Percentiles rank a stretch among this genome's conserved stretches.
Conservation (phyloP, 92 coral and sea anemone genomes). For the Porites rus region DNA sequence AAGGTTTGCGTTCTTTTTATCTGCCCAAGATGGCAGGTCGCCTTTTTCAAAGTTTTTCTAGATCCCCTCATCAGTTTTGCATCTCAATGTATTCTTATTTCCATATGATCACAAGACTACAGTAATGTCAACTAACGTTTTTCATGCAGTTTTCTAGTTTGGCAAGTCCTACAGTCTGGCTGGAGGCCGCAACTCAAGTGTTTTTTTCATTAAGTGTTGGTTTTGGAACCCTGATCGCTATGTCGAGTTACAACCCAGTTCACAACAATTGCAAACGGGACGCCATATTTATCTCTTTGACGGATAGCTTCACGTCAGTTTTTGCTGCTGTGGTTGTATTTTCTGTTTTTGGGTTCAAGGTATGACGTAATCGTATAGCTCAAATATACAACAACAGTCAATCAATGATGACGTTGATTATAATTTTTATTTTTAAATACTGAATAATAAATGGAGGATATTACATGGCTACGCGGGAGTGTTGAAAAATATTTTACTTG, state of each 20-base stretch:
- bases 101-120: too few relatives aligned
- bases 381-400: too few relatives aligned
- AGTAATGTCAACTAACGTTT: neutral
- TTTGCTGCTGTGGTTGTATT: constrained; percentile 94
- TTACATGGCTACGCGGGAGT: too few relatives aligned
- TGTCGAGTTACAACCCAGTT: constrained; percentile 94
- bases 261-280: constrained; percentile 95
- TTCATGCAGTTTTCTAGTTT: constrained; percentile 66
- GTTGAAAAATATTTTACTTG: too few relatives aligned
- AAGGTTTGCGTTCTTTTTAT: too few relatives aligned
- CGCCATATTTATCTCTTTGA: constrained; percentile 87
- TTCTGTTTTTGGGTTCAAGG: constrained; percentile 97
- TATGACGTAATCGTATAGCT: neutral
- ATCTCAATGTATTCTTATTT: too few relatives aligned
- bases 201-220: constrained; percentile 95
- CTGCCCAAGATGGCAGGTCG: too few relatives aligned
- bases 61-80: too few relatives aligned
- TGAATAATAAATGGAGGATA: too few relatives aligned
- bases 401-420: too few relatives aligned
- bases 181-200: constrained; percentile 97
- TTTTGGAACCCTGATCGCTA: constrained; percentile 93
- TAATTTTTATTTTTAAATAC: too few relatives aligned
- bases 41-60: too few relatives aligned
- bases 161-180: constrained; percentile 81
- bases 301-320: constrained; percentile 88